phyloP scores from a whole-genome alignment of 2,797 vertebrate genomes.

The Dallia pectoralis region DNA sequence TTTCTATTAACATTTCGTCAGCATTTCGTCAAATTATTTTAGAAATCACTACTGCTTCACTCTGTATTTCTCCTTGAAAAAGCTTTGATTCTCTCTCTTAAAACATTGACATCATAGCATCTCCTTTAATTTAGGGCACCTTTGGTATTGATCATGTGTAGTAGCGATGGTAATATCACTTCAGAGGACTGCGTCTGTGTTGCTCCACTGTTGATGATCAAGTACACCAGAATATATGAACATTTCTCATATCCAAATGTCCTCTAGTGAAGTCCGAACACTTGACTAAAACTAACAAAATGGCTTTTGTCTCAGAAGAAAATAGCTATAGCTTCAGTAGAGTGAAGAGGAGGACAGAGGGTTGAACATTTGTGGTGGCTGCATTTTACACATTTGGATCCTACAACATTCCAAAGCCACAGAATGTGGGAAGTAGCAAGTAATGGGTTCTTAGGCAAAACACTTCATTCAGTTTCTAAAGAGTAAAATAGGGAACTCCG shows the following conservation, averaged over 20 bases:
- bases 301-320: slow-evolving; percentile 52
- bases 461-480: slow-evolving; percentile 60
- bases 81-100: slow-evolving; percentile 11
- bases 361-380: slow-evolving; percentile 47
- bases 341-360: slow-evolving; percentile 35
- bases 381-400: slow-evolving; percentile 52
- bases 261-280: neutral
- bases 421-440: slow-evolving; percentile 55
- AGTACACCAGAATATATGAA: neutral
- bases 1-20: neutral
- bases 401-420: slow-evolving; percentile 53
- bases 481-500: slow-evolving; percentile 56
- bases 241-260: neutral
- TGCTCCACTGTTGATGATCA: neutral
- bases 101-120: slow-evolving; percentile 7
- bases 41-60: neutral
- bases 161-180: slow-evolving; percentile 19
- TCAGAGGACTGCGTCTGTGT: neutral
- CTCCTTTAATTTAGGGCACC: slow-evolving; percentile 17
- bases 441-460: slow-evolving; percentile 52
- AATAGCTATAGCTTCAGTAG: slow-evolving; percentile 5
- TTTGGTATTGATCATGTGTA: slow-evolving; percentile 26
- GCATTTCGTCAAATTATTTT: slow-evolving; percentile 21
- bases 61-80: neutral
- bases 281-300: slow-evolving; percentile 46